Evolutionary conservation across 2,113 vertebrate genomes (phyloP), one percentile per base, ranked within the genome.

Genomic region (Oryzias celebensis): DNA sequence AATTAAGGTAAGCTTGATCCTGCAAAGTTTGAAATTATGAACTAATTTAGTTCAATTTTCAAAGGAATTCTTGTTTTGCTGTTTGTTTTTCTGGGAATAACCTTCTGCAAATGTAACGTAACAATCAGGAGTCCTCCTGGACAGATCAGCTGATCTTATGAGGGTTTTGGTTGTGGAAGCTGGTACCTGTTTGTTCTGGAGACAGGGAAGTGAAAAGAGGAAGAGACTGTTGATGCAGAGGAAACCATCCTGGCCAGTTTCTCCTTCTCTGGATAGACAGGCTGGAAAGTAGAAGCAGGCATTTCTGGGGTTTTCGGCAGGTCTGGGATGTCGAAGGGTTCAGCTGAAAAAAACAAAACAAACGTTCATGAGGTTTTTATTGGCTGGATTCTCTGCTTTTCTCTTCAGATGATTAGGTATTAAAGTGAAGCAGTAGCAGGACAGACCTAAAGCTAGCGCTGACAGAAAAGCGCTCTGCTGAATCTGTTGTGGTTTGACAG

Each of bases 291-390:
- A 16, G 72, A 47, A 59, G 45, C 48, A 14, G 84, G 52, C 8
- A 24, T 54, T 4, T 69, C 75, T 0, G 64, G 69, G 50, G 57
- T 49, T 23, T 71, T 75, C 5, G 77, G 80, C 17, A 74, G 46
- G 0, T 87, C 82, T 31, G 87, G 87, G 55, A 92, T 76, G 79
- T 91, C 85, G 77, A 93, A 93, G 52, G 88, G 80, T 17, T 78
- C 54, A 46, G 73, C 92, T 93, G 57, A 67, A 31, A 28, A 68
- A 71, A 66, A 70, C 60, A 45, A n/a, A 58, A 28, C 13, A 28
- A 49, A 14, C 4, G 3, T 14, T 16, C 23, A 10, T 42, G 2
- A 53, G 16, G 15, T 2, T 8, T 17, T 52, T 5, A 17, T 36
- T 17, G 50, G n/a, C 6, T 36, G 7, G 5, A 22, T 24, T 23